Evolutionary conservation across 2,888 invertebrate genomes (phyloP).

Genomic region (Antitype chi): DNA sequence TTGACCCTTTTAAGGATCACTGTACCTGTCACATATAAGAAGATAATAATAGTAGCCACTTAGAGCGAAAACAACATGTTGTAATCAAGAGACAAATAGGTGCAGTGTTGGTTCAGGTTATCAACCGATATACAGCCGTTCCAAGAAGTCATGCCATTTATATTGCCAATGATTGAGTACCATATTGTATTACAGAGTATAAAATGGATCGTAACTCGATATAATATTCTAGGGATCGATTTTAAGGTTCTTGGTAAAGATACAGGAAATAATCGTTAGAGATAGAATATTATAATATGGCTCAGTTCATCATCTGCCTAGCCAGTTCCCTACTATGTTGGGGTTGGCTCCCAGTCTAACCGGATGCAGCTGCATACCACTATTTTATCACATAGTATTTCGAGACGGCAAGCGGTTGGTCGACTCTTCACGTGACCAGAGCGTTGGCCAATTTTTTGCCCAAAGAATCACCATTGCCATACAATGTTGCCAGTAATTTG

Average conservation of each 20-base stretch:
- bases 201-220: slow-evolving; percentile 49
- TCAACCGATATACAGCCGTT: slow-evolving; percentile 26
- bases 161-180: slow-evolving; percentile 33
- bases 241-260: slow-evolving; percentile 42
- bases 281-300: neutral
- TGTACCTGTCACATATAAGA: neutral
- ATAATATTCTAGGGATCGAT: slow-evolving; percentile 27
- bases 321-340: too few relatives aligned
- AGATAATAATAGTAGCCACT: slow-evolving; percentile 9
- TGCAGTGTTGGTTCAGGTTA: slow-evolving; percentile 31
- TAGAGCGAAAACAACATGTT: neutral
- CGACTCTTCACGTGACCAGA: too few relatives aligned
- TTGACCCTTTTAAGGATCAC: slow-evolving; percentile 26
- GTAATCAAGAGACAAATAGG: slow-evolving; percentile 37
- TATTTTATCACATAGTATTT: too few relatives aligned
- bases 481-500: too few relatives aligned
- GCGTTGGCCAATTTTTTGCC: too few relatives aligned
- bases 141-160: slow-evolving; percentile 44
- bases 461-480: too few relatives aligned
- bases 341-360: too few relatives aligned
- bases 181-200: slow-evolving; percentile 53
- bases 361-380: too few relatives aligned
- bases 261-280: slow-evolving; percentile 18
- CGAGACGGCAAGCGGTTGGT: too few relatives aligned
- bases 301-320: neutral